Conservation (phyloP, 2,888 invertebrate genomes). For the Eretmocerus hayati region DNA sequence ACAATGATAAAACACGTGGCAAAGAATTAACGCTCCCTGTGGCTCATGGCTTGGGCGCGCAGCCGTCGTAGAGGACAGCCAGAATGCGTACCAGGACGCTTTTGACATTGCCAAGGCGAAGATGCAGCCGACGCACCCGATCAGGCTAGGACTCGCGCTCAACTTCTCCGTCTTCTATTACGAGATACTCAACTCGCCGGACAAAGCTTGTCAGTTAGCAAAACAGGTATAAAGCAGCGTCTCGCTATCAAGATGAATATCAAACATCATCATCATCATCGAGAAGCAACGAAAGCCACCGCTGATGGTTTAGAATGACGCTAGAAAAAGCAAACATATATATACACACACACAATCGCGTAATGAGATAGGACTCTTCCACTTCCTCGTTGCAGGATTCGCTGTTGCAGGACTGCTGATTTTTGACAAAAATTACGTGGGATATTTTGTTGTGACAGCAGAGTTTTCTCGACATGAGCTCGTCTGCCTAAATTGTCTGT, state of each 20-base stretch:
- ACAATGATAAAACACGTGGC: too few relatives aligned
- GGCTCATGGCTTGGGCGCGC: conserved; percentile 32
- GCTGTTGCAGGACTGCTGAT: not conserved
- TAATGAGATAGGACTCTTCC: not conserved
- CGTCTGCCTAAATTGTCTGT: too few relatives aligned
- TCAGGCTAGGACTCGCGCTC: conserved; percentile 92
- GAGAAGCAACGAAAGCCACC: not conserved
- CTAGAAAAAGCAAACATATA: conserved; percentile 5
- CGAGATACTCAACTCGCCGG: conserved; percentile 65
- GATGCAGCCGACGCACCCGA: conserved; percentile 98
- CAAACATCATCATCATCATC: too few relatives aligned
- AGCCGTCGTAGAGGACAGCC: conserved; percentile 93
- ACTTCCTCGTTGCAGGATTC: not conserved
- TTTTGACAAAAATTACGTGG: too few relatives aligned
- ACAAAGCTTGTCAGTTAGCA: conserved; percentile 60
- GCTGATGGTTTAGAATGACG: conserved; percentile 18
- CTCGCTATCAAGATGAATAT: not conserved
- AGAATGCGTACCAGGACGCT: conserved; percentile 94
- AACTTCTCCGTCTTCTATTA: conserved; percentile 77
- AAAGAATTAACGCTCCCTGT: too few relatives aligned
- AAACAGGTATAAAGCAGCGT: conserved; percentile 52
- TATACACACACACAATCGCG: not conserved
- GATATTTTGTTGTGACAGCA: too few relatives aligned
- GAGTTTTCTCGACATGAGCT: too few relatives aligned
- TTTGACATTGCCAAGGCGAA: conserved; percentile 93